Evolutionary conservation across 2,888 invertebrate genomes (phyloP).

Genomic region (Erpobdella octoculata): DNA sequence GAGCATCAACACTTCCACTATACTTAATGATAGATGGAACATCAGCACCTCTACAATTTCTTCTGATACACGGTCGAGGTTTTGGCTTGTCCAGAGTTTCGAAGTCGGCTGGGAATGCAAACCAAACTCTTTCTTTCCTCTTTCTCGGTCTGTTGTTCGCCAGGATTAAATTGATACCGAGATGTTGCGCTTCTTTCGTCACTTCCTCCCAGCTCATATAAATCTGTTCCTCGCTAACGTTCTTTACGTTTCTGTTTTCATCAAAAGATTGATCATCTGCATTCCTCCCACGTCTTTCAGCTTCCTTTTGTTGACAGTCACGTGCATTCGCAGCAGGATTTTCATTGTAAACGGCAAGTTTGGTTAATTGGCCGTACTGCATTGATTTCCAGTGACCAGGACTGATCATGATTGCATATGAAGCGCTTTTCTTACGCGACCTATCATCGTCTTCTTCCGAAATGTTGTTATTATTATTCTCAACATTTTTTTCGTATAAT

Average conservation of each 20-base stretch:
- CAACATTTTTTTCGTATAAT: too few relatives aligned
- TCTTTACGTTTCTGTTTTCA: background rate
- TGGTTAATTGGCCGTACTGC: too few relatives aligned
- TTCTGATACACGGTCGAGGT: too few relatives aligned
- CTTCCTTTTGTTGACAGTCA: background rate
- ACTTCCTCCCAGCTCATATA: slow-evolving; percentile 21
- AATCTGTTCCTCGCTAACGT: background rate
- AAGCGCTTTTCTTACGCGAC: too few relatives aligned
- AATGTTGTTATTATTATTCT: too few relatives aligned
- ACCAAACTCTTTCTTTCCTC: slow-evolving; percentile 14
- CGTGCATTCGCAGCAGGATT: background rate
- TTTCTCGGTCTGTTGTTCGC: slow-evolving; percentile 9
- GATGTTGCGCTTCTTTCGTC: background rate
- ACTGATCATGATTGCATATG: slow-evolving; percentile 2
- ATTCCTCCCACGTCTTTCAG: too few relatives aligned
- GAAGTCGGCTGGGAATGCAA: too few relatives aligned
- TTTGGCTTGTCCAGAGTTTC: too few relatives aligned
- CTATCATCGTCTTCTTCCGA: too few relatives aligned
- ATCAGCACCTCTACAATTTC: too few relatives aligned
- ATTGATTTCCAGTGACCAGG: background rate
- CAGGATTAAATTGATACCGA: slow-evolving; percentile 10
- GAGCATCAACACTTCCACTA: too few relatives aligned
- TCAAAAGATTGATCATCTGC: background rate
- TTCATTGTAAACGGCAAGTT: background rate
- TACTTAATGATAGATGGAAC: too few relatives aligned